Conservation (phyloP, 2,797 vertebrate species). For the Gymnoscopelus microlampas region DNA sequence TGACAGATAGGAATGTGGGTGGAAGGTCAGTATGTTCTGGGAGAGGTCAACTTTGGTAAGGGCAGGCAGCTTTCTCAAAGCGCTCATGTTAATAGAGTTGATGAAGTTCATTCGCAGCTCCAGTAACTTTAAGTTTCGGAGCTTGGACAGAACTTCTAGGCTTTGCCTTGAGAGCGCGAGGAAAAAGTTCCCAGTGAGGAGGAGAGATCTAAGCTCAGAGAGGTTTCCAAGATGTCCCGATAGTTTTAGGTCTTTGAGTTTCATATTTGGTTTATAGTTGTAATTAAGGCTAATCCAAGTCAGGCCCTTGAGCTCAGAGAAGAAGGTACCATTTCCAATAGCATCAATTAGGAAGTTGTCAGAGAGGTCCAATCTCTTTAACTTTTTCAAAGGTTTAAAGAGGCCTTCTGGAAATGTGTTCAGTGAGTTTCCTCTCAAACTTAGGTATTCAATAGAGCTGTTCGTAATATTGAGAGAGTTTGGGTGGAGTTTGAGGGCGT, state of each 20-base stretch:
- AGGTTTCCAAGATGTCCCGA: conserved; percentile 74
- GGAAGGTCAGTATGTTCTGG: conserved; percentile 81
- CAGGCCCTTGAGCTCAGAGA: conserved; percentile 72
- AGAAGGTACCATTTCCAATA: conserved; percentile 81
- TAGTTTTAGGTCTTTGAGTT: conserved; percentile 67
- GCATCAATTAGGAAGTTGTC: conserved; percentile 81
- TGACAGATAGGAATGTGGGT: conserved; percentile 29
- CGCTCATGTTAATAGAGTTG: conserved; percentile 53
- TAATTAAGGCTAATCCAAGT: conserved; percentile 79
- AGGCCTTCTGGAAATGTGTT: conserved; percentile 71
- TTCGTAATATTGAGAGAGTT: conserved; percentile 68
- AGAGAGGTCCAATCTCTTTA: conserved; percentile 79
- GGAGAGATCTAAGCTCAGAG: conserved; percentile 62
- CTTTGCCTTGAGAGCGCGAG: conserved; percentile 63
- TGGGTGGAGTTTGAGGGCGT: conserved; percentile 64
- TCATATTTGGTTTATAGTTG: conserved; percentile 78
- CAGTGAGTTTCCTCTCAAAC: conserved; percentile 82
- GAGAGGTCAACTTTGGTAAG: conserved; percentile 77
- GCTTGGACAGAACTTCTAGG: conserved; percentile 66
- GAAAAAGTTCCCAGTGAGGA: conserved; percentile 84
- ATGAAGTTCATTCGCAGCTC: conserved; percentile 86
- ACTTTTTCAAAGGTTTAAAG: conserved; percentile 64
- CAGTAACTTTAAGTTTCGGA: conserved; percentile 66
- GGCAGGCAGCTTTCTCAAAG: conserved; percentile 61
- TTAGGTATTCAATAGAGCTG: conserved; percentile 72